Evolutionary conservation across 2,113 vertebrate species (phyloP).

Genomic region (Antennarius striatus): DNA sequence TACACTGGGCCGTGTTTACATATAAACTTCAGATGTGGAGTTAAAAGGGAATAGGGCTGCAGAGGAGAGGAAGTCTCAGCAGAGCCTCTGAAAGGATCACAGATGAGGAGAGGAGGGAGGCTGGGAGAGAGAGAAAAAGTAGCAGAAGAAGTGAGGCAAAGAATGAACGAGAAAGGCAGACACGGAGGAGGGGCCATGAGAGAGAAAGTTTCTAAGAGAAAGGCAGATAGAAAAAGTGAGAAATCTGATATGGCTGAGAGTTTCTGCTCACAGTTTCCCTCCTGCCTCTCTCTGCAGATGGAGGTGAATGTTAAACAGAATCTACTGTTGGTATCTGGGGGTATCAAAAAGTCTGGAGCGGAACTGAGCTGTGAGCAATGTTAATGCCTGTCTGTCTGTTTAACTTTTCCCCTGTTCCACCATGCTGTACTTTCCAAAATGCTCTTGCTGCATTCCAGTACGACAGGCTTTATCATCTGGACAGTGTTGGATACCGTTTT

Average conservation of each 20-base stretch:
- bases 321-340: constrained; percentile 77
- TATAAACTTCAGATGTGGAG: constrained; percentile 73
- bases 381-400: constrained; percentile 72
- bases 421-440: constrained; percentile 66
- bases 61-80: constrained; percentile 74
- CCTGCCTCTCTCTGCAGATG: constrained; percentile 70
- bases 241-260: constrained; percentile 79
- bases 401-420: constrained; percentile 64
- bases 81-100: constrained; percentile 73
- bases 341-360: constrained; percentile 77
- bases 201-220: constrained; percentile 70
- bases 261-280: constrained; percentile 58
- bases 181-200: constrained; percentile 57
- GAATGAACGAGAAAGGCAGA: constrained; percentile 57
- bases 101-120: constrained; percentile 50
- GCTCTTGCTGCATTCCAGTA: constrained; percentile 70
- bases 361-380: constrained; percentile 68
- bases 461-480: constrained; percentile 59
- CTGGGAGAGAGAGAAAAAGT: constrained; percentile 34
- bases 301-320: constrained; percentile 83
- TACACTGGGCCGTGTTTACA: constrained; percentile 70
- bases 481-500: constrained; percentile 19
- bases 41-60: constrained; percentile 76
- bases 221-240: constrained; percentile 71
- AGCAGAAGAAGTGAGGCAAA: constrained; percentile 54